These are phyloP conservation scores for Columba guinea DNA, from an alignment of 2,797 vertebrate genomes.

Conservation along the genomic window DNA sequence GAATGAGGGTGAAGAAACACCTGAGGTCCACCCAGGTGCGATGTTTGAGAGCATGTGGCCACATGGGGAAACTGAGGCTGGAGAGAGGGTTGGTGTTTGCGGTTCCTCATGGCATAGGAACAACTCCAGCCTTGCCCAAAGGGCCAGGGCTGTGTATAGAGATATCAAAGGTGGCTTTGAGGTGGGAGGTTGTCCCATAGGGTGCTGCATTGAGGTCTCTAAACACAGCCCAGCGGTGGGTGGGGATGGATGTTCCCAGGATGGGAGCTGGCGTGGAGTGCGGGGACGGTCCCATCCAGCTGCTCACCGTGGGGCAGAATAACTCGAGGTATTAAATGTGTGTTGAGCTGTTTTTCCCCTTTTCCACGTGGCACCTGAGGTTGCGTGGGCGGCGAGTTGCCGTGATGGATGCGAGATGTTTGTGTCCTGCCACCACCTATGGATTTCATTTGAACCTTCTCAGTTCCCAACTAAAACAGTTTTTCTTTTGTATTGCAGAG, in stretches of 20 bases:
- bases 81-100: fast-evolving
- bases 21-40: background rate
- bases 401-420: background rate
- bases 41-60: background rate
- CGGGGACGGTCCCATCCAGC: background rate
- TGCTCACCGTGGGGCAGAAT: fast-evolving
- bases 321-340: fast-evolving
- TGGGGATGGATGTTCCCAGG: fast-evolving
- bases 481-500: background rate
- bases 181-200: background rate
- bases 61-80: background rate
- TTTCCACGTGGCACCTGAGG: background rate
- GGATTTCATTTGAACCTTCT: background rate
- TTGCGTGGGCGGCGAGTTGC: background rate
- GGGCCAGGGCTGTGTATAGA: fast-evolving
- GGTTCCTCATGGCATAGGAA: background rate
- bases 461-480: background rate
- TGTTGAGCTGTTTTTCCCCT: background rate
- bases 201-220: background rate
- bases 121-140: background rate
- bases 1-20: background rate
- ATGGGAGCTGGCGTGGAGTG: fast-evolving
- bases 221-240: background rate
- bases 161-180: background rate
- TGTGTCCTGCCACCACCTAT: fast-evolving